Evolutionary conservation across 2,888 invertebrate genomes (phyloP).

Genomic region (Icerya purchasi): DNA sequence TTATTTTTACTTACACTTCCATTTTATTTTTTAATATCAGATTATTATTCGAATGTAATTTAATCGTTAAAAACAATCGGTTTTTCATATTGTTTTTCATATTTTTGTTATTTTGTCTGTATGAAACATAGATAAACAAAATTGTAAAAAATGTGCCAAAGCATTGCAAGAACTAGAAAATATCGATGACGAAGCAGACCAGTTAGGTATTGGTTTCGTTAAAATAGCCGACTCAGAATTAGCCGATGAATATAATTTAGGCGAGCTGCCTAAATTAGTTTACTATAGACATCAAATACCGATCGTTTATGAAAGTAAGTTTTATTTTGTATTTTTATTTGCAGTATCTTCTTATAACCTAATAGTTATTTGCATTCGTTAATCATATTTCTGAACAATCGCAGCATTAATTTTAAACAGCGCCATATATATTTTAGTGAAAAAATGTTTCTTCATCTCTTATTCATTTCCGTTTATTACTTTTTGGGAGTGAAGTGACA

Average conservation of each 20-base stretch:
- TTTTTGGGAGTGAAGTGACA: too few relatives aligned
- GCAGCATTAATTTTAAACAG: neutral
- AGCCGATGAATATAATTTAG: constrained; percentile 81
- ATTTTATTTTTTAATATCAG: neutral
- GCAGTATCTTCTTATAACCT: constrained; percentile 7
- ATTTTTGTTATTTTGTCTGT: too few relatives aligned
- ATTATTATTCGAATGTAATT: neutral
- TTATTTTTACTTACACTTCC: neutral
- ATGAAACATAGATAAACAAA: constrained; percentile 60
- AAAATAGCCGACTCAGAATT: constrained; percentile 79
- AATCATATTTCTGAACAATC: neutral
- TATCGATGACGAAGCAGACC: constrained; percentile 85
- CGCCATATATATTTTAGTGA: too few relatives aligned
- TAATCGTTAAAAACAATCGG: neutral
- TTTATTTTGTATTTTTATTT: constrained; percentile 7
- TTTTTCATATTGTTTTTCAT: too few relatives aligned
- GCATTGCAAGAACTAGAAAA: constrained; percentile 78
- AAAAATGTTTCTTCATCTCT: too few relatives aligned
- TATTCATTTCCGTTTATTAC: too few relatives aligned
- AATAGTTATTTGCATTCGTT: neutral
- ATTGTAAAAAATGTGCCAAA: constrained; percentile 78
- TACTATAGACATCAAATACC: constrained; percentile 88
- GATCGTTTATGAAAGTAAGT: constrained; percentile 74
- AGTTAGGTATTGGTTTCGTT: constrained; percentile 80
- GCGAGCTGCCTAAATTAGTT: constrained; percentile 64